phyloP scores from a whole-genome alignment of 2,113 vertebrate genomes.

The Hystrix cristata region DNA sequence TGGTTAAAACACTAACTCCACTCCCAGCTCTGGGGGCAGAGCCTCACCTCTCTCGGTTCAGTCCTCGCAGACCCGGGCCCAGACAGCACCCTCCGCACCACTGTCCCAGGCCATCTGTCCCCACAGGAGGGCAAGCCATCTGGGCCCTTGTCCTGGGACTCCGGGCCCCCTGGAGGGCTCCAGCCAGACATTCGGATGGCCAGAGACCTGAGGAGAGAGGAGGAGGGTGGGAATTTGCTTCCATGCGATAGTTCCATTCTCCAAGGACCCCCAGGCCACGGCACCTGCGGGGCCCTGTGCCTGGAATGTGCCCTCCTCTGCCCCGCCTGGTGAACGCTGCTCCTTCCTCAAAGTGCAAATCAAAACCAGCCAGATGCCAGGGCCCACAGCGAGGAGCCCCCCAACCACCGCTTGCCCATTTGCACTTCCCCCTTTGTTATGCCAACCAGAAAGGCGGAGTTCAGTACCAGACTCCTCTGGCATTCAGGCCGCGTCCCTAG shows the following conservation, averaged over 20 bases:
- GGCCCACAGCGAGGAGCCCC: accelerated
- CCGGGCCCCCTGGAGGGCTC: slow-evolving; percentile 76
- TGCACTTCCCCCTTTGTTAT: background rate
- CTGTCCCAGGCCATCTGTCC: slow-evolving; percentile 92
- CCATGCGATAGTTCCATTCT: background rate
- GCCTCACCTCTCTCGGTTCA: slow-evolving; percentile 92
- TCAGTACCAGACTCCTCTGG: background rate
- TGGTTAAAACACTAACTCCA: accelerated
- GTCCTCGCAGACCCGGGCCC: slow-evolving; percentile 90
- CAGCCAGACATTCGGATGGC: slow-evolving; percentile 84
- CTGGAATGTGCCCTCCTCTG: background rate
- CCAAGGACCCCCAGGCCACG: background rate
- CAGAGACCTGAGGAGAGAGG: slow-evolving; percentile 85
- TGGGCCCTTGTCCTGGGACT: slow-evolving; percentile 84
- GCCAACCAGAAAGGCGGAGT: background rate
- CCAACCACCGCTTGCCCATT: accelerated
- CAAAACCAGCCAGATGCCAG: background rate
- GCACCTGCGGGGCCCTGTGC: background rate
- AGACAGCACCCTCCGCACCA: slow-evolving; percentile 91
- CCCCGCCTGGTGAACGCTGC: background rate
- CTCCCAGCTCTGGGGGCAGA: background rate
- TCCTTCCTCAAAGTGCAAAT: background rate
- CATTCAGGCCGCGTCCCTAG: background rate
- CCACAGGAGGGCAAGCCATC: slow-evolving; percentile 90
- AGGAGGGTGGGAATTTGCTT: background rate